Percentiles rank a stretch among this genome's conserved stretches.
Evolutionary conservation across 2,113 vertebrate genomes (phyloP).

Genomic region (Galbula dea): DNA sequence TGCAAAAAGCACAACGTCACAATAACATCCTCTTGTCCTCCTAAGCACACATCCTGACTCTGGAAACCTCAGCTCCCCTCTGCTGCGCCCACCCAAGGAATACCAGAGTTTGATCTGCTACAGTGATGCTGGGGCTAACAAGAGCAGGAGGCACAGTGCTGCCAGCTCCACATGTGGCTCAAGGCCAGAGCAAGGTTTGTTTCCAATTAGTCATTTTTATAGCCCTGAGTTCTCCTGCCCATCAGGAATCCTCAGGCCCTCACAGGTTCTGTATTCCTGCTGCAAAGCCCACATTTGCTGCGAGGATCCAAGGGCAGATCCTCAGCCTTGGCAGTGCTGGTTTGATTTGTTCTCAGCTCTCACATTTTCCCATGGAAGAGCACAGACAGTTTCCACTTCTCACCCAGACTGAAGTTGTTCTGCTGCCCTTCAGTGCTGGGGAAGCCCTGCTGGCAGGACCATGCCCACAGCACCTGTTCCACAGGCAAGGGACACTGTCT

Average conservation of each 20-base stretch:
- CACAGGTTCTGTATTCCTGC: not conserved
- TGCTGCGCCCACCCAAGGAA: not conserved
- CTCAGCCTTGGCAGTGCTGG: rapidly evolving
- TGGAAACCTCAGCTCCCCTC: not conserved
- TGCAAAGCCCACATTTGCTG: not conserved
- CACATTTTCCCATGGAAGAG: not conserved
- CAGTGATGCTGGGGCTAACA: not conserved
- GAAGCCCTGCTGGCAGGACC: not conserved
- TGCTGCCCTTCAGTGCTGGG: not conserved
- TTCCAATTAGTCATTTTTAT: not conserved
- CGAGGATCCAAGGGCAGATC: not conserved
- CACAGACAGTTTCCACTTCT: not conserved
- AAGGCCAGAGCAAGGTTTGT: not conserved
- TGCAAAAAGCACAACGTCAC: not conserved
- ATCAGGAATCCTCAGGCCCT: not conserved
- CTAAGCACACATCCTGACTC: not conserved
- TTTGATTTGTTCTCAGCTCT: too few relatives aligned
- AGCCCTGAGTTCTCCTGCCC: not conserved
- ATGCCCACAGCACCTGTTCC: not conserved
- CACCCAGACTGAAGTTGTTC: not conserved
- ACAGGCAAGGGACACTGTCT: too few relatives aligned
- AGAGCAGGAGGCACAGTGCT: not conserved
- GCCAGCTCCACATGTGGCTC: not conserved
- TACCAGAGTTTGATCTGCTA: not conserved
- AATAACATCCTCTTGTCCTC: not conserved